A percentile compares a stretch with the other conserved stretches of the same genome.
phyloP scores from a whole-genome alignment of 2,113 vertebrate genomes.

The Diadophis punctatus region DNA sequence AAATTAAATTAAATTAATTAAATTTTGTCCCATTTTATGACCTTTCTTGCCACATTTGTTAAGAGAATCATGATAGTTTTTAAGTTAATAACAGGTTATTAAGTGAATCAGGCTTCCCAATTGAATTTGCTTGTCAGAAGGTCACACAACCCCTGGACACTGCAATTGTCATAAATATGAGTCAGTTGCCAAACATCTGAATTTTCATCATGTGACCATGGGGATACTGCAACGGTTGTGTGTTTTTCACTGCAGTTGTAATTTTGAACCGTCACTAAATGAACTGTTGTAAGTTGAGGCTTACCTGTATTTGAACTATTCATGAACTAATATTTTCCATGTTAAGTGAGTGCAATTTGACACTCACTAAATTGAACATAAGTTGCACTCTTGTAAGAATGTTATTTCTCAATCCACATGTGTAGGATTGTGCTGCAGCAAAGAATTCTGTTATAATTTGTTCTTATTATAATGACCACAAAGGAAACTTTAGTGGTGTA shows the following conservation, averaged over 20 bases:
- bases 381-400: background rate
- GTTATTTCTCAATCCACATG: background rate
- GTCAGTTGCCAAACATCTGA: background rate
- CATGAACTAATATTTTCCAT: background rate
- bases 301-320: background rate
- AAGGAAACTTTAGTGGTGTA: background rate
- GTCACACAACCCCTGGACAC: background rate
- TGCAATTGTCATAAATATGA: background rate
- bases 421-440: background rate
- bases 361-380: background rate
- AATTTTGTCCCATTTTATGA: background rate
- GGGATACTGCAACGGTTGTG: too few relatives aligned
- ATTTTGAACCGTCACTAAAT: background rate
- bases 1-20: too few relatives aligned
- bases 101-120: background rate
- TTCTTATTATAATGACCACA: background rate
- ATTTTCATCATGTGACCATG: background rate
- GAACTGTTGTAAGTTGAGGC: background rate
- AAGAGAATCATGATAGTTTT: background rate
- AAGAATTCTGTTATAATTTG: background rate
- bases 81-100: background rate
- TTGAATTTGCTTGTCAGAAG: background rate
- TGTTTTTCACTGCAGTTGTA: background rate
- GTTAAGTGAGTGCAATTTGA: background rate
- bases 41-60: background rate